These are phyloP conservation scores for Halcyon leucocephala DNA, from an alignment of 2,797 vertebrate species.

Conservation along the genomic window DNA sequence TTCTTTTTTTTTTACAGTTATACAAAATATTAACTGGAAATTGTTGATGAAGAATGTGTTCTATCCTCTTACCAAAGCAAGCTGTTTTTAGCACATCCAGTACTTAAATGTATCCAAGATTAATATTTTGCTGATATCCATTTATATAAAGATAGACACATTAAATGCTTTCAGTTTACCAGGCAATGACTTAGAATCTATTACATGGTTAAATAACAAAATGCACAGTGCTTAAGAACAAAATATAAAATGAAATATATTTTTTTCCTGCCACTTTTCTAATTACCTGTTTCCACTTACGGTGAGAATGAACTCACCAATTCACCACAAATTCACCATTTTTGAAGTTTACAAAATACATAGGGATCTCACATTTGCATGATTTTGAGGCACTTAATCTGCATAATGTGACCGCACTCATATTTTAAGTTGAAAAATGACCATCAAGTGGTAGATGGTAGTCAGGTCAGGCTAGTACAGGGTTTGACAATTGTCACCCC, in stretches of 20 bases:
- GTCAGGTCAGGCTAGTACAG: background rate
- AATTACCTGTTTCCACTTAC: background rate
- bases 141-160: background rate
- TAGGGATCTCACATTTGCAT: background rate
- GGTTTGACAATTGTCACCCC: too few relatives aligned
- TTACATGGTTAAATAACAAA: background rate
- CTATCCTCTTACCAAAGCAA: background rate
- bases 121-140: background rate
- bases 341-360: background rate
- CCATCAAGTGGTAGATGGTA: background rate
- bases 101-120: background rate
- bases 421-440: background rate
- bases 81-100: background rate
- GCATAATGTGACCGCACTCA: background rate
- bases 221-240: background rate
- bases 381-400: background rate
- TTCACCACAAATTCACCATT: too few relatives aligned
- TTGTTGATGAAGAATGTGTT: background rate
- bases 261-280: background rate
- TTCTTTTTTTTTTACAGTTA: background rate
- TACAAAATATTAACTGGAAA: background rate
- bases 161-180: background rate
- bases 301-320: background rate
- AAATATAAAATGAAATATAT: background rate
- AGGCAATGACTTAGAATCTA: background rate